phyloP scores from a whole-genome alignment of 2,113 vertebrate species.

The Opisthocomus hoazin region DNA sequence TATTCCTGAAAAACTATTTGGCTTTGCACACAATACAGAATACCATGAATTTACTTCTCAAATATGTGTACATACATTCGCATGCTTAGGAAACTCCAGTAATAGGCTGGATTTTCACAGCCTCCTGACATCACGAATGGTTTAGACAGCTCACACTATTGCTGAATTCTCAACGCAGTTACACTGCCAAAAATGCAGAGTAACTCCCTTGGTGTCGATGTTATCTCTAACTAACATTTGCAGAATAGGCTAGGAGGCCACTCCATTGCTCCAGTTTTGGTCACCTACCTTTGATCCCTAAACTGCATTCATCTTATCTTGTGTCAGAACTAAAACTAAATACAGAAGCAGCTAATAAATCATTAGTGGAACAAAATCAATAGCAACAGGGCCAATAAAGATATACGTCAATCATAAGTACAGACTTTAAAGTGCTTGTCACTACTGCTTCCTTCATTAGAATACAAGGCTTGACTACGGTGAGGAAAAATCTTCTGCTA shows the following conservation, averaged over 20 bases:
- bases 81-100: not conserved
- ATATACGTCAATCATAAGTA: not conserved
- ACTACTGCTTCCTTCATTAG: not conserved
- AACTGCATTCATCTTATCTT: not conserved
- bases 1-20: not conserved
- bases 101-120: not conserved
- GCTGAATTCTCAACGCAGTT: not conserved
- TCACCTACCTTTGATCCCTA: not conserved
- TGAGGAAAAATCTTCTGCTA: not conserved
- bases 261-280: not conserved
- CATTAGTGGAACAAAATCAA: not conserved
- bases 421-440: not conserved
- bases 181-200: not conserved
- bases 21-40: not conserved
- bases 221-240: not conserved
- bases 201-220: not conserved
- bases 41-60: not conserved
- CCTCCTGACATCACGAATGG: not conserved
- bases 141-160: not conserved
- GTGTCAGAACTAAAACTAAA: not conserved
- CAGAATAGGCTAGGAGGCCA: not conserved
- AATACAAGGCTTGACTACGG: not conserved
- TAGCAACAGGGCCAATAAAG: not conserved
- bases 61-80: not conserved
- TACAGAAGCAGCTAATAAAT: not conserved